phyloP scores from a whole-genome alignment of 2,797 vertebrate genomes.

The Lagocephalus sceleratus region DNA sequence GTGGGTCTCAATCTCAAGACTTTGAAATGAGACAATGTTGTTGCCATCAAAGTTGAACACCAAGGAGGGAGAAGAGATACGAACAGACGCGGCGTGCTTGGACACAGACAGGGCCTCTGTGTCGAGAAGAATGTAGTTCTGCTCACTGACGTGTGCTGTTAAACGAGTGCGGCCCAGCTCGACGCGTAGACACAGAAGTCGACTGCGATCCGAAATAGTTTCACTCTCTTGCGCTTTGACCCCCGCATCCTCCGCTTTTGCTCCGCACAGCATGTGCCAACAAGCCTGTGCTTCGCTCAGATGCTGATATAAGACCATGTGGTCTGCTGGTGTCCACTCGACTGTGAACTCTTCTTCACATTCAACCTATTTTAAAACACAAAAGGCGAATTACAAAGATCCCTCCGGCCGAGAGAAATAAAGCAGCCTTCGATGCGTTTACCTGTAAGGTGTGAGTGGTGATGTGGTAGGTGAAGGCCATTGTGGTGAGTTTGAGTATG shows the following conservation, averaged over 20 bases:
- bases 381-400: conserved; percentile 5
- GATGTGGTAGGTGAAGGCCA: conserved; percentile 82
- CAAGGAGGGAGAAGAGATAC: conserved; percentile 79
- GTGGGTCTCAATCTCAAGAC: conserved; percentile 80
- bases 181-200: conserved; percentile 73
- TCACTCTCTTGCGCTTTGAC: conserved; percentile 10
- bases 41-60: conserved; percentile 89
- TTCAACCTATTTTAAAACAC: conserved; percentile 58
- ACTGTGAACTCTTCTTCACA: conserved; percentile 79
- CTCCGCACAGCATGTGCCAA: conserved; percentile 67
- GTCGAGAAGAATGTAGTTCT: conserved; percentile 83
- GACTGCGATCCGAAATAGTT: conserved; percentile 30
- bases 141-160: conserved; percentile 82
- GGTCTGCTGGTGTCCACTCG: conserved; percentile 88
- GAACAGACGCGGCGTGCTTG: conserved; percentile 71
- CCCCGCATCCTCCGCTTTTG: conserved; percentile 13
- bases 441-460: conserved; percentile 88
- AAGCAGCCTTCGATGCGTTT: conserved; percentile 8
- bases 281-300: conserved; percentile 79
- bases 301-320: conserved; percentile 96
- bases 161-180: conserved; percentile 80
- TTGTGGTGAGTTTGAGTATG: conserved; percentile 77
- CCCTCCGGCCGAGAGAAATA: background rate
- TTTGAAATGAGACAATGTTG: conserved; percentile 86
- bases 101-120: conserved; percentile 77